A percentile compares a stretch with the other conserved stretches of the same genome.
Evolutionary conservation across 2,113 vertebrate species (phyloP).

Genomic region (Scolopax mira): DNA sequence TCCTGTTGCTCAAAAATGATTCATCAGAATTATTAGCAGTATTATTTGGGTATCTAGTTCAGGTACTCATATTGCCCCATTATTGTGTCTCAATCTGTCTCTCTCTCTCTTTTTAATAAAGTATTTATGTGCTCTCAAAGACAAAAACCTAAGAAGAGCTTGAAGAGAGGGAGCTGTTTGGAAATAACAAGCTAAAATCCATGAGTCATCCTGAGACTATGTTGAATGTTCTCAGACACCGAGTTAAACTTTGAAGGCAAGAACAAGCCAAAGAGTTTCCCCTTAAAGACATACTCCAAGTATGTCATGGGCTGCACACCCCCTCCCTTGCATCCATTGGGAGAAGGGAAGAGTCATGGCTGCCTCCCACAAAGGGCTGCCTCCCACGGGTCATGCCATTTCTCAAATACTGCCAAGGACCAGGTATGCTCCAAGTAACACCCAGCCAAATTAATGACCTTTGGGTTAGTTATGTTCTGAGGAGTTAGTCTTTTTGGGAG

Average conservation of each 20-base stretch:
- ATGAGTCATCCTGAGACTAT: slow-evolving; percentile 35
- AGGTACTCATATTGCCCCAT: slow-evolving; percentile 36
- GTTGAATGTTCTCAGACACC: slow-evolving; percentile 32
- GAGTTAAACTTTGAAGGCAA: slow-evolving; percentile 18
- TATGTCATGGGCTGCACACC: neutral
- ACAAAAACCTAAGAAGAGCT: neutral
- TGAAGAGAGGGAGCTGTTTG: slow-evolving; percentile 25
- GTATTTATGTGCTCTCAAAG: slow-evolving; percentile 32
- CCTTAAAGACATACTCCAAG: neutral
- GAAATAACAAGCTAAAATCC: slow-evolving; percentile 61
- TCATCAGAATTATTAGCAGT: slow-evolving; percentile 63
- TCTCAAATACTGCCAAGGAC: neutral
- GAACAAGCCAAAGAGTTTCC: neutral
- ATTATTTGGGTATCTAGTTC: slow-evolving; percentile 49
- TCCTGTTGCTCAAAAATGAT: slow-evolving; percentile 71
- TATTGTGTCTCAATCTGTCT: slow-evolving; percentile 50
- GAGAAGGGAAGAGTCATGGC: neutral
- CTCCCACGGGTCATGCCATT: neutral
- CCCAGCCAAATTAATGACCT: fast-evolving
- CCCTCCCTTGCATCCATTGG: neutral
- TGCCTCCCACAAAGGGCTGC: neutral
- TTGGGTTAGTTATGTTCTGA: neutral
- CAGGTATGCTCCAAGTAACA: neutral
- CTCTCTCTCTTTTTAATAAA: slow-evolving; percentile 34
- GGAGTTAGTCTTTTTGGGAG: neutral